Base-by-base conservation (phyloP, 2,113 vertebrate genomes). In the Sinocyclocheilus grahami region DNA sequence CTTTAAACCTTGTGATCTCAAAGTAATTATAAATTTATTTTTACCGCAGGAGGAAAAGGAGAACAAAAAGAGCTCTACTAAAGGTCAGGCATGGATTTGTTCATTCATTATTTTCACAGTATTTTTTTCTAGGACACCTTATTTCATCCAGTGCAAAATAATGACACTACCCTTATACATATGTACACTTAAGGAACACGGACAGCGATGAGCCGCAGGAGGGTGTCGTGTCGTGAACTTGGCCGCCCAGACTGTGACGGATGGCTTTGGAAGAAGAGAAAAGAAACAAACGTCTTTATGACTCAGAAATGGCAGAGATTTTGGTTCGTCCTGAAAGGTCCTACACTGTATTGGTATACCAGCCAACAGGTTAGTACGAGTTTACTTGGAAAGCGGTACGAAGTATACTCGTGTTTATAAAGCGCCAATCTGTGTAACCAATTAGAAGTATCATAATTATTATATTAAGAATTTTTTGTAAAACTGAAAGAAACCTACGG, bases 291-390 rank as follows among this genome's bases (percentile, higher is more conserved):
- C 0, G 95, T 95, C 60, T 99, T 99, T 92, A 93, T 97, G 93
- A 87, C 97, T n/a, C 97, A 98, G n/a, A 98, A 97, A 90, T 99
- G 98, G 98, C 97, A 98, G 82, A 95, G 96, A 4, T 97, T 97
- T 94, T 99, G 98, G 97, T 96, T 97, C 0, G 95, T 99, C 89
- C 96, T 99, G 67, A 98, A 97, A 82, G 96, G 97, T 18, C 95
- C 96, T 33, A 93, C 90, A 0, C 94, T 99, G 30, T 99, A 98
- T 93, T 99, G 97, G 98, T 99, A 98, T 92, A 94, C 84, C 89
- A 94, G 95, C 85, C 96, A 95, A 87, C 97, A 96, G 27, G 98
- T 99, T 90, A 94, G 95, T 89, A 7, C 16, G 5, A 24, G 62
- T 81, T 53, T 51, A 51, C 48, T 51, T 51, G 48, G 4, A 51